Evolutionary conservation across 2,113 vertebrate species (phyloP).

Genomic region (Zeus faber): DNA sequence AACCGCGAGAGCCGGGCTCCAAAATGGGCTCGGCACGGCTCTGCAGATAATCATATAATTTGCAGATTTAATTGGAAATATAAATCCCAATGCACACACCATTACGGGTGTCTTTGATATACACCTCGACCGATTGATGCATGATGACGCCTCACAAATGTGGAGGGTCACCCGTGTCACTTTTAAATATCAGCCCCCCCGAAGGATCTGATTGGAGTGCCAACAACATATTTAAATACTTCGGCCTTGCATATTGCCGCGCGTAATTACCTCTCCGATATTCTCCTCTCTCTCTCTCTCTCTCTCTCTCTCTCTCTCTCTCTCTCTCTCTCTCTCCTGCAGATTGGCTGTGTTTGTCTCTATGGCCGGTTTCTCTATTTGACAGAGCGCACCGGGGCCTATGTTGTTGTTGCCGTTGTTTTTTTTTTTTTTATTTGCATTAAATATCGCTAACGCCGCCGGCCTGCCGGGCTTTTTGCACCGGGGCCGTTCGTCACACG

Average conservation of each 20-base stretch:
- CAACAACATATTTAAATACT: slow-evolving; percentile 71
- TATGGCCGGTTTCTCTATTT: slow-evolving; percentile 55
- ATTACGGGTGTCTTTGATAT: slow-evolving; percentile 70
- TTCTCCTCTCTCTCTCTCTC: too few species aligned
- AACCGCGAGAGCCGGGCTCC: slow-evolving; percentile 62
- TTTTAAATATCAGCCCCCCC: slow-evolving; percentile 76
- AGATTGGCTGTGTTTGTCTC: slow-evolving; percentile 52
- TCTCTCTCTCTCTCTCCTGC: too few species aligned
- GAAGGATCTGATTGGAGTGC: slow-evolving; percentile 66
- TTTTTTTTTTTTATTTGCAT: slow-evolving; percentile 29
- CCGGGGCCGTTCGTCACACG: slow-evolving; percentile 43
- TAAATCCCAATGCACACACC: slow-evolving; percentile 75
- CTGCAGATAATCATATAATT: slow-evolving; percentile 78
- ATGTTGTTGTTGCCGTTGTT: slow-evolving; percentile 39
- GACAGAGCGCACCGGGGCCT: slow-evolving; percentile 45
- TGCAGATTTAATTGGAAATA: slow-evolving; percentile 82
- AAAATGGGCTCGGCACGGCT: slow-evolving; percentile 68
- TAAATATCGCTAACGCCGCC: slow-evolving; percentile 43
- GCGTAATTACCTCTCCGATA: slow-evolving; percentile 53
- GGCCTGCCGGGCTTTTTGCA: slow-evolving; percentile 30
- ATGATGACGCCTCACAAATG: slow-evolving; percentile 74
- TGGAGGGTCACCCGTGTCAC: slow-evolving; percentile 72
- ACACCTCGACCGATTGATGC: slow-evolving; percentile 73
- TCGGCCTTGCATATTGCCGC: slow-evolving; percentile 41
- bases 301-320: too few species aligned